These are phyloP conservation scores for Meganola albula DNA, from an alignment of 2,888 invertebrate genomes.

Conservation along the genomic window DNA sequence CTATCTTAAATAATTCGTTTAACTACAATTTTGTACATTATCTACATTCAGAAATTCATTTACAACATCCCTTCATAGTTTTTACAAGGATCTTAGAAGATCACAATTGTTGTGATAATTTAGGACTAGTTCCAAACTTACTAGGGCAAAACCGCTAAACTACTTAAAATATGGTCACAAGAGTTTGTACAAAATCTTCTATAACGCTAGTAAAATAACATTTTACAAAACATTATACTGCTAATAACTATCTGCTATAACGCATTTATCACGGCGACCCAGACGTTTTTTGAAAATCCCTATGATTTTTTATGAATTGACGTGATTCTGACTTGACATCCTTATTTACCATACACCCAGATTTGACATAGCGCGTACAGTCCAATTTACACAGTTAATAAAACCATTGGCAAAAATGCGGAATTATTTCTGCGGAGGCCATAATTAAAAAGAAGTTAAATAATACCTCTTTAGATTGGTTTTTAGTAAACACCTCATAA, in stretches of 20 bases:
- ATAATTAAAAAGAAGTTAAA: too few species aligned
- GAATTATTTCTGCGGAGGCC: too few species aligned
- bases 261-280: slow-evolving; percentile 14
- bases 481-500: too few species aligned
- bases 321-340: too few species aligned
- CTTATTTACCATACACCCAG: too few species aligned
- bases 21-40: slow-evolving; percentile 67
- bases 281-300: too few species aligned
- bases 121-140: slow-evolving; percentile 73
- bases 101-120: slow-evolving; percentile 41
- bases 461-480: too few species aligned
- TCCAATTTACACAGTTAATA: too few species aligned
- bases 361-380: too few species aligned
- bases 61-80: slow-evolving; percentile 45
- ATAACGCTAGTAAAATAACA: slow-evolving; percentile 37
- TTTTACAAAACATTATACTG: slow-evolving; percentile 34
- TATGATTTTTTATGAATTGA: too few species aligned
- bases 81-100: slow-evolving; percentile 34
- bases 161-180: slow-evolving; percentile 62
- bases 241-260: slow-evolving; percentile 36
- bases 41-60: slow-evolving; percentile 64
- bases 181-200: slow-evolving; percentile 63
- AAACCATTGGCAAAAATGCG: too few species aligned
- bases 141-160: slow-evolving; percentile 68
- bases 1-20: slow-evolving; percentile 58